Base-by-base conservation (phyloP, 2,888 invertebrate species). In the Coecobrya sp. region DNA sequence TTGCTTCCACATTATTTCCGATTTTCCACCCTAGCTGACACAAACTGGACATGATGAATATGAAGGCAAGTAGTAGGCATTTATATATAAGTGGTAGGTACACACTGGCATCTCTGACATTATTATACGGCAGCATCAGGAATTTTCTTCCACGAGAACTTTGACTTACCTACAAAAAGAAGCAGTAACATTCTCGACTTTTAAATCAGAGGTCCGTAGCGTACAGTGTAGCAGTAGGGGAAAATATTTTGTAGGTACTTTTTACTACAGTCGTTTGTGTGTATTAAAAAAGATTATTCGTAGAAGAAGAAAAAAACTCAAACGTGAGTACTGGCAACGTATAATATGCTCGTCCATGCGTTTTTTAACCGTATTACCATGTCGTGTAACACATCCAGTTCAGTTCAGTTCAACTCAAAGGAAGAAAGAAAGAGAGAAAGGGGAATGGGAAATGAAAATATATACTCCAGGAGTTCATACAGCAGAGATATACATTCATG, bases 101-200 rank as follows among this genome's bases (percentile, higher is more conserved):
- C 13, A 7, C 59, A 19, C 59, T 19, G 7, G 25, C 30, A 68
- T 8, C 62, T 25, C 22, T 62, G 62, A 62, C 0, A 16, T 27
- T 4, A 68, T 30, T 13, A 30, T 30, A 1, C 13, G 10, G 49
- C 49, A 49, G 49, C 11, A 10, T 1, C 49, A 49, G 49, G 49
- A 49, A 49, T 49, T 79, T 79, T 79, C 25, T 27, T 79, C 79
- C 79, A 79, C 25, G 10, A 65, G 22, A n/a, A 79, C 79, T 52
- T 79, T 76, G 76, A 76, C 76, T 76, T 49, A 49, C 49, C 7
- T n/a, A 30, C 30, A 68, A n/a, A 13, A 13, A 19, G 36, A 49
- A 76, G 10, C 10, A 19, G 76, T 49, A 76, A 49, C 76, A 49
- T 76, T 76, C 45, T 45, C 76, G 76, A 76, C 76, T 76, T 76